Base-by-base conservation (phyloP, 2,888 invertebrate species). In the Baronia brevicornis region DNA sequence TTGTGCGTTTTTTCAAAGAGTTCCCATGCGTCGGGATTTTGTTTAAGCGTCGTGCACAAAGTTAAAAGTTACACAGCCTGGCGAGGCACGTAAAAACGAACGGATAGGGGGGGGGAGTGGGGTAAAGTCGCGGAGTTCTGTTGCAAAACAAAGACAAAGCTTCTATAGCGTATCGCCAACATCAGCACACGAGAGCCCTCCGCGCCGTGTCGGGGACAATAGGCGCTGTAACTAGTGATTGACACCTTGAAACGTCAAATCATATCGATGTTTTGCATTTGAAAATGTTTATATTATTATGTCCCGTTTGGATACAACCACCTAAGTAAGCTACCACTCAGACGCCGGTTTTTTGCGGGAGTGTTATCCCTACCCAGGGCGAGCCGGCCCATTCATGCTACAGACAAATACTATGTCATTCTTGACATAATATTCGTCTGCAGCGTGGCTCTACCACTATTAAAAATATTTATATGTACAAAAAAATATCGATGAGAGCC, bases 111-210 rank as follows among this genome's bases (percentile, higher is more conserved):
- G 28, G 28, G 28, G 2, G 6, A 10, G 4, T 20, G 30, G 21
- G 20, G 28, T 7, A 19, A 2, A 24, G 24, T 9, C 7, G 11
- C 10, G 26, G 26, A 27, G 27, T 22, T 30, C 21, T 27, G 26
- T 38, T 36, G 43, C 44, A 38, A 47, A 46, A 44, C 45, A 45
- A 48, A 43, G 49, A 41, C 46, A 39, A 51, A 38, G 37, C 43
- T 44, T 39, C 40, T n/a, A 30, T 34, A 42, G 45, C 43, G 48
- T 49, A 48, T 46, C 51, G 46, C 45, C 43, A 38, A 41, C 43
- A 45, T 46, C 46, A 43, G 26, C 21, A 31, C 39, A 43, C 39
- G 39, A 44, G 48, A 36, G 43, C 39, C 38, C 44, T 40, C 21
- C 37, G 36, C 21, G 25, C 29, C 22, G 9, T 26, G 21, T 26